These are phyloP conservation scores for Patiria pectinifera DNA, from an alignment of 53 echinoderm and acorn worm species.

Conservation along the genomic window DNA sequence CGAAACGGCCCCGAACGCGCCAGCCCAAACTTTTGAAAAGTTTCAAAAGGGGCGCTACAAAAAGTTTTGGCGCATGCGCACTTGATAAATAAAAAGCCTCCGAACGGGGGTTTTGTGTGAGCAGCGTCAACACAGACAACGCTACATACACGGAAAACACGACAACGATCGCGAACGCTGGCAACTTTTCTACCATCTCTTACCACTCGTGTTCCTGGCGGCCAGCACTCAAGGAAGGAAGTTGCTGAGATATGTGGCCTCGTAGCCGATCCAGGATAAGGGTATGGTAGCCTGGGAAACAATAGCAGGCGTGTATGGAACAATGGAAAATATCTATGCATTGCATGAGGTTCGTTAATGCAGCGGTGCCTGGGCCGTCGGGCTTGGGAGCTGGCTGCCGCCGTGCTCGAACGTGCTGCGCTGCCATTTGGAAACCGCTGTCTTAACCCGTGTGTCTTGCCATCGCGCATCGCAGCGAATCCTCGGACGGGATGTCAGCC, in stretches of 20 bases:
- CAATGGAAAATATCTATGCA: conserved; percentile 49
- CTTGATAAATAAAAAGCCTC: conserved; percentile 47
- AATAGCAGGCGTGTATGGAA: conserved; percentile 49
- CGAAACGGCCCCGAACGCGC: conserved; percentile 53
- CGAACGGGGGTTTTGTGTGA: conserved; percentile 61
- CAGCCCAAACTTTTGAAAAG: conserved; percentile 60
- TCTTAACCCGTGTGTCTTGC: background rate
- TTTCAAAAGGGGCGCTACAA: conserved; percentile 81
- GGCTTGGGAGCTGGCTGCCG: conserved; percentile 26
- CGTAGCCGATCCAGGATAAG: conserved; percentile 1
- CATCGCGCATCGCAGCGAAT: conserved; percentile 7
- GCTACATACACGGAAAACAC: conserved; percentile 53
- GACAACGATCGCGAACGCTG: conserved; percentile 17
- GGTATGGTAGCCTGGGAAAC: conserved; percentile 39
- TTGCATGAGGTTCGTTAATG: conserved; percentile 34
- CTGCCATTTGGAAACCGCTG: background rate
- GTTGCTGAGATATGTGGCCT: background rate
- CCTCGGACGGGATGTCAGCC: background rate
- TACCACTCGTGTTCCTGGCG: conserved; percentile 17
- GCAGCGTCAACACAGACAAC: conserved; percentile 62
- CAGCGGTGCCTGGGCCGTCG: conserved; percentile 40
- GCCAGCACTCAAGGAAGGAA: background rate
- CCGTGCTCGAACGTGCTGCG: conserved; percentile 46
- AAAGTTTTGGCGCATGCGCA: conserved; percentile 92
- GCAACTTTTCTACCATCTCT: conserved; percentile 29